Percentiles rank a stretch among this genome's conserved stretches.
Evolutionary conservation across 2,113 vertebrate genomes (phyloP).

Genomic region (Trogon surrucura): DNA sequence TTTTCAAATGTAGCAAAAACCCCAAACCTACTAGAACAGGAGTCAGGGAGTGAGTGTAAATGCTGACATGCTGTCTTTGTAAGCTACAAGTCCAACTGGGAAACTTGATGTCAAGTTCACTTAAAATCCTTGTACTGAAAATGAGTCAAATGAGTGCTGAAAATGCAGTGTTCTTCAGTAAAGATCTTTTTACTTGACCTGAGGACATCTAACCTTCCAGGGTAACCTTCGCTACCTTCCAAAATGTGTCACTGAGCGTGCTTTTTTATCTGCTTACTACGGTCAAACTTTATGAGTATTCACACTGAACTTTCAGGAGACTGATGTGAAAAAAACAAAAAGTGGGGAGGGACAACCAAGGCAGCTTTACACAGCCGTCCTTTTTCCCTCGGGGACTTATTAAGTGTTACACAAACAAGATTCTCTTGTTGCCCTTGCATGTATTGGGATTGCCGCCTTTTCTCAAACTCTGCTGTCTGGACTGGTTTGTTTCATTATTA

Average conservation of each 20-base stretch:
- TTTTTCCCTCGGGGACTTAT: constrained; percentile 67
- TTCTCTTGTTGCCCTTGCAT: constrained; percentile 16
- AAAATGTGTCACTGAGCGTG: background rate
- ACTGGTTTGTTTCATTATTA: background rate
- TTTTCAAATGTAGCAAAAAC: background rate
- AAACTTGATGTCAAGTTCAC: background rate
- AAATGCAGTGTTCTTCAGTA: background rate
- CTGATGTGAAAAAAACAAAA: background rate
- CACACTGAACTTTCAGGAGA: background rate
- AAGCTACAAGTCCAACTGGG: background rate
- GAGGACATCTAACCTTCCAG: background rate
- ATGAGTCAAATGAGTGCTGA: background rate
- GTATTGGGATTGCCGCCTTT: background rate
- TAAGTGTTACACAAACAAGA: constrained; percentile 73
- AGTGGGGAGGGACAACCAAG: background rate
- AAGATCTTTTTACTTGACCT: background rate
- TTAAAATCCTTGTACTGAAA: background rate
- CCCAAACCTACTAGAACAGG: background rate
- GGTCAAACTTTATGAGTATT: background rate
- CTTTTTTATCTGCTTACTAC: background rate
- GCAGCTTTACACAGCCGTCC: constrained; percentile 28
- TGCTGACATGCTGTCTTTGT: background rate
- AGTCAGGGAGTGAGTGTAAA: background rate
- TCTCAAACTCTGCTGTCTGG: background rate
- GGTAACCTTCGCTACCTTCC: background rate